Percentiles rank a stretch among this genome's conserved stretches.
Evolutionary conservation across 1,140 invertebrate species (phyloP).

Genomic region (Marisa cornuarietis): DNA sequence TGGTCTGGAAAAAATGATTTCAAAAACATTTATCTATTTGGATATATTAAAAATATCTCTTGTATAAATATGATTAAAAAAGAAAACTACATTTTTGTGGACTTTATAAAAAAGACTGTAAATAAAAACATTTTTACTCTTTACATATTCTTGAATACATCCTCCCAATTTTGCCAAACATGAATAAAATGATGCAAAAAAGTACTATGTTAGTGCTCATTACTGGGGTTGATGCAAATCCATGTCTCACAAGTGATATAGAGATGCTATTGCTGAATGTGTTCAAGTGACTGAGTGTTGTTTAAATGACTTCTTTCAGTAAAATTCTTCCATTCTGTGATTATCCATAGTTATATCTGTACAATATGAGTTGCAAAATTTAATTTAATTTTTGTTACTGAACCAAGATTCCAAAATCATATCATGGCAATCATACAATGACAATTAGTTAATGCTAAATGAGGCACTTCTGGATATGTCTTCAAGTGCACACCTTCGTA

Average conservation of each 20-base stretch:
- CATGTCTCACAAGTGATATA: no score
- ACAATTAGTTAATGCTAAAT: not conserved
- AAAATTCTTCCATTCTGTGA: not conserved
- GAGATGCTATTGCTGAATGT: not conserved
- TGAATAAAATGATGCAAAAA: not conserved
- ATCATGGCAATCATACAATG: not conserved
- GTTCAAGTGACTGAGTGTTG: not conserved
- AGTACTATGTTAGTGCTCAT: not conserved
- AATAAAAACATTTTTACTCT: no score
- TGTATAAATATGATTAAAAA: no score
- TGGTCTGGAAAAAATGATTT: no score
- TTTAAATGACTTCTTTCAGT: slow-evolving; percentile 3
- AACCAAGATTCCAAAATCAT: no score
- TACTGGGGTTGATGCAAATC: not conserved
- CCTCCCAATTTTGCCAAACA: not conserved
- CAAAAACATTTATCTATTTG: no score
- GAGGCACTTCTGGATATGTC: not conserved
- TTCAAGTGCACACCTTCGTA: slow-evolving; percentile 13
- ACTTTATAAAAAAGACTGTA: no score
- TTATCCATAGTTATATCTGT: not conserved
- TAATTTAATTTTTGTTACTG: not conserved
- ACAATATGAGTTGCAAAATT: not conserved
- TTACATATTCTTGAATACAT: no score
- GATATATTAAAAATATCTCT: no score
- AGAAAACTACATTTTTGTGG: no score